Conservation (phyloP, 2,888 invertebrate species). For the Torymus aiolomorphi region DNA sequence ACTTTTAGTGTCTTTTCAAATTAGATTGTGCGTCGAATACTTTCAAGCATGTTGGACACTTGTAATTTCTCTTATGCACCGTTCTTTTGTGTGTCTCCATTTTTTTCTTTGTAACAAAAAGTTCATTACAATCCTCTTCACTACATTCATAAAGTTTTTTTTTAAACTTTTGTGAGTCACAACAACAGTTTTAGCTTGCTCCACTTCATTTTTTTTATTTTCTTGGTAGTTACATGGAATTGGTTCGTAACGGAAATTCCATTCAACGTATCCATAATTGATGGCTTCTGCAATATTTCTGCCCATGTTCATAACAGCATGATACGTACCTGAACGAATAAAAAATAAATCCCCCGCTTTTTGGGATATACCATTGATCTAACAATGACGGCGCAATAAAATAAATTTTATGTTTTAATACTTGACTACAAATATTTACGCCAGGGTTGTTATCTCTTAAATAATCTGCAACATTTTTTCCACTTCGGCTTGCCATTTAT, state of each 20-base stretch:
- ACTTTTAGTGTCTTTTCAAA: too few species aligned
- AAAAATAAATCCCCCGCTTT: conserved; percentile 10
- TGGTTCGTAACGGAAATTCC: background rate
- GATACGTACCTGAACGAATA: conserved; percentile 1
- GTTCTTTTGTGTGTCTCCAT: too few species aligned
- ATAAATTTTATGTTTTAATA: conserved; percentile 13
- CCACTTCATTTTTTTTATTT: background rate
- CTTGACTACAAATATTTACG: background rate
- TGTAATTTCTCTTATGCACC: too few species aligned
- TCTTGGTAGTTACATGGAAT: background rate
- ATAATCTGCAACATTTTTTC: background rate
- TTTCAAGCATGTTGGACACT: too few species aligned
- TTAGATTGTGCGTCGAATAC: too few species aligned
- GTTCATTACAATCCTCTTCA: background rate
- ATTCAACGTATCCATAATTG: conserved; percentile 5
- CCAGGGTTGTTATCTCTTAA: background rate
- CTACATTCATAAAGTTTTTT: background rate
- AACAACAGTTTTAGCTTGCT: background rate
- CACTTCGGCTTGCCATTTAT: background rate
- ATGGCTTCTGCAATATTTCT: conserved; percentile 19
- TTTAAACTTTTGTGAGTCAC: background rate
- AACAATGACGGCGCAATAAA: background rate
- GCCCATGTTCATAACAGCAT: background rate
- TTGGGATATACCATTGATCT: background rate
- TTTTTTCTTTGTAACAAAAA: background rate